Conservation (phyloP, 2,797 vertebrate genomes). For the Natrix natrix region DNA sequence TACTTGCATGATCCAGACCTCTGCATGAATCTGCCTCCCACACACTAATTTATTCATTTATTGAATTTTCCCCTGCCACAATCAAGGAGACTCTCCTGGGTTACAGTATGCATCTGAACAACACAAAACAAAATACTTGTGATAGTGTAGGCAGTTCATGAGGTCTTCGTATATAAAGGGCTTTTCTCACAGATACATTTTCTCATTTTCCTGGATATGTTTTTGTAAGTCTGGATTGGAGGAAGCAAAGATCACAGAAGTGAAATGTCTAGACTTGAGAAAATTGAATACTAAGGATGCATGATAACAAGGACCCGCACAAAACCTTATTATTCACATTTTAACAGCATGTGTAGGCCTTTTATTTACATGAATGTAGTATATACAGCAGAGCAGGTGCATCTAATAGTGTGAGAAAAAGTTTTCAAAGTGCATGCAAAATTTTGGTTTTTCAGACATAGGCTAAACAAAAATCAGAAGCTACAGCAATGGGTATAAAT, state of each 20-base stretch:
- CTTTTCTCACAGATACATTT: not conserved
- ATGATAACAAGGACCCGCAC: not conserved
- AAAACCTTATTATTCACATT: not conserved
- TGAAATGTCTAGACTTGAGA: not conserved
- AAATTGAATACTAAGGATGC: not conserved
- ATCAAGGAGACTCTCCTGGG: not conserved
- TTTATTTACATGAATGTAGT: not conserved
- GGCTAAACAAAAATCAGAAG: not conserved
- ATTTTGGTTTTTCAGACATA: not conserved
- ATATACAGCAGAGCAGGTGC: not conserved
- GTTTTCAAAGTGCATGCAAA: not conserved
- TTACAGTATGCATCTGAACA: not conserved
- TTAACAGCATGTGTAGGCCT: not conserved
- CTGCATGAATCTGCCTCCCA: not conserved
- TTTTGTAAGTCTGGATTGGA: not conserved
- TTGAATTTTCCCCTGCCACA: not conserved
- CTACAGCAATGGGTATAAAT: not conserved
- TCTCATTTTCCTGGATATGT: not conserved
- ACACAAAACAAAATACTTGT: not conserved
- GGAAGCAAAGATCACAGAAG: not conserved
- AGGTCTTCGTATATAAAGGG: not conserved
- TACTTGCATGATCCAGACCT: not conserved
- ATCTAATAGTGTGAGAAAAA: not conserved
- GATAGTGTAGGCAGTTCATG: not conserved
- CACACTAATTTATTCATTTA: not conserved